phyloP scores from a whole-genome alignment of 1,140 invertebrate genomes.

The Hestina assimilis region DNA sequence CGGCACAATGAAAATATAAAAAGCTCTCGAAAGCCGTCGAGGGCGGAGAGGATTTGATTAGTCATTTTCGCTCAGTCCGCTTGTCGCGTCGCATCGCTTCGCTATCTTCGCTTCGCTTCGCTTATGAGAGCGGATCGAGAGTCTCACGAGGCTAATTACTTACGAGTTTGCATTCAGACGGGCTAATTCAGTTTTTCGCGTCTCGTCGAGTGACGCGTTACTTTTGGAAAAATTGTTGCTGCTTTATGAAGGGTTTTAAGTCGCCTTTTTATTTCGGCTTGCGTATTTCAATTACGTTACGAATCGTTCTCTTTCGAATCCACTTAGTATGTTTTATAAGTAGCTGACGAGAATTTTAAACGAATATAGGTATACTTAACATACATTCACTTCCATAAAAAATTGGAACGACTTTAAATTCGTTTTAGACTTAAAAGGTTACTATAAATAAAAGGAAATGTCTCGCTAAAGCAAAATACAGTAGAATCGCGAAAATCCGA shows the following conservation, averaged over 20 bases:
- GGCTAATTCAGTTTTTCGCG: conserved; percentile 73
- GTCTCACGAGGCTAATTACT: conserved; percentile 75
- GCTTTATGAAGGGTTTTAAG: conserved; percentile 28
- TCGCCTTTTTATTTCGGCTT: conserved; percentile 28
- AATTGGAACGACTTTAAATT: not conserved
- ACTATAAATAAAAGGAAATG: conserved; percentile 11
- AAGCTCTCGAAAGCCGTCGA: conserved; percentile 60
- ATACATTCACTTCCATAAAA: not conserved
- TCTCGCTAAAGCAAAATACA: conserved; percentile 22
- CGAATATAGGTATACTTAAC: conserved; percentile 1
- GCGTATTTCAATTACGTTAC: conserved; percentile 27
- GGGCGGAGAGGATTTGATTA: conserved; percentile 74
- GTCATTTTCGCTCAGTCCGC: conserved; percentile 66
- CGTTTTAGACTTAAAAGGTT: not conserved
- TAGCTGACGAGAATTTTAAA: not conserved
- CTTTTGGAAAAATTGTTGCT: conserved; percentile 34
- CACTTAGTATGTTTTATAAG: conserved; percentile 4
- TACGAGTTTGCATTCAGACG: conserved; percentile 71
- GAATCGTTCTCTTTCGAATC: conserved; percentile 25
- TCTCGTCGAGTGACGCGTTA: conserved; percentile 56
- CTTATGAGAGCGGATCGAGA: conserved; percentile 69
- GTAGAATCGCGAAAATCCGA: conserved; percentile 36
- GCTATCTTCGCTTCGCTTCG: conserved; percentile 69
- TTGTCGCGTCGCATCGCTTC: conserved; percentile 50
- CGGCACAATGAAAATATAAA: conserved; percentile 71